phyloP scores from a whole-genome alignment of 2,797 vertebrate species.

The Hemitrygon akajei region DNA sequence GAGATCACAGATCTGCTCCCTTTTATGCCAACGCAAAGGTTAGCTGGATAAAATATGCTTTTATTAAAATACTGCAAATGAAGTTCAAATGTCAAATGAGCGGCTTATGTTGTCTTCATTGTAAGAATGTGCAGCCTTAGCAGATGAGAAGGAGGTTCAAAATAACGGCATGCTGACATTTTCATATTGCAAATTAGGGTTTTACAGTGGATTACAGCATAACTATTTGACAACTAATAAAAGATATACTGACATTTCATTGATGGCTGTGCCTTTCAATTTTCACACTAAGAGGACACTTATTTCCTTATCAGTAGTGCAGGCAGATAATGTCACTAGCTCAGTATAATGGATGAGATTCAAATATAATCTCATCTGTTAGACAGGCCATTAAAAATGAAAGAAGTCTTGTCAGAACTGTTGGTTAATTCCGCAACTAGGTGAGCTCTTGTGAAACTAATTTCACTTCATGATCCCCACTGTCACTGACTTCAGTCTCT shows the following conservation, averaged over 20 bases:
- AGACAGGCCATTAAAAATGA: background rate
- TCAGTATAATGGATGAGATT: background rate
- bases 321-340: background rate
- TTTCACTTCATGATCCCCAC: too few species aligned
- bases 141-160: background rate
- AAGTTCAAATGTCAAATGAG: background rate
- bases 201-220: background rate
- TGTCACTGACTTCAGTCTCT: too few species aligned
- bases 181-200: background rate
- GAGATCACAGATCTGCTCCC: background rate
- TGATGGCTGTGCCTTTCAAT: background rate
- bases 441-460: background rate
- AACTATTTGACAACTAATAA: background rate
- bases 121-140: background rate
- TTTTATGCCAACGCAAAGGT: background rate
- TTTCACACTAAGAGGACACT: background rate
- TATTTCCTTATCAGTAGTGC: background rate
- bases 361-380: background rate
- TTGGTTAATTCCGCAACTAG: background rate
- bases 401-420: background rate
- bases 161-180: background rate
- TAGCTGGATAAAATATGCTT: background rate
- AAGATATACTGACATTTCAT: background rate
- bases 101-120: background rate
- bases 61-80: background rate